These are phyloP conservation scores for Araneus ventricosus DNA, from an alignment of 1,140 invertebrate genomes.

Conservation along the genomic window DNA sequence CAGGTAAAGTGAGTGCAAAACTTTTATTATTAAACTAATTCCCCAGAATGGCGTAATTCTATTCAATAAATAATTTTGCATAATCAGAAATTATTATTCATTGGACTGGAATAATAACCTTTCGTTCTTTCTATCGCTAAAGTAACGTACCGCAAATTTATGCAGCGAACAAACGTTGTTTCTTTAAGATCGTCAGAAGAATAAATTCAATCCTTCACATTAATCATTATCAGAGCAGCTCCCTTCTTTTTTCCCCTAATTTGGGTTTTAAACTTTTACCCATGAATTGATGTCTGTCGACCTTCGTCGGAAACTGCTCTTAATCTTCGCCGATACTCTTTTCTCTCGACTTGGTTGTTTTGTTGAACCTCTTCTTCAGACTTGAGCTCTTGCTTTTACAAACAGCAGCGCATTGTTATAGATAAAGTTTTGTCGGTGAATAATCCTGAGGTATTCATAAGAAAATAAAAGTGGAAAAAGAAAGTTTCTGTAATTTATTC, in stretches of 20 bases:
- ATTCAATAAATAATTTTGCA: slow-evolving; percentile 53
- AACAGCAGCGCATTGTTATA: background rate
- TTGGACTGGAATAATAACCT: slow-evolving; percentile 49
- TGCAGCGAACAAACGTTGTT: slow-evolving; percentile 23
- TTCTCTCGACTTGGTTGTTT: background rate
- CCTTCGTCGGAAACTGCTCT: slow-evolving; percentile 8
- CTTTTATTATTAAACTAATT: slow-evolving; percentile 52
- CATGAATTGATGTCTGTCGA: slow-evolving; percentile 27
- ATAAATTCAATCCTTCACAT: slow-evolving; percentile 47
- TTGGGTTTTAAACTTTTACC: slow-evolving; percentile 57
- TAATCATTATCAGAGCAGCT: slow-evolving; percentile 46
- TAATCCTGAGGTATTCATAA: background rate
- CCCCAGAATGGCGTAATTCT: background rate
- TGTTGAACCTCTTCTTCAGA: slow-evolving; percentile 6
- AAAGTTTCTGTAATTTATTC: background rate
- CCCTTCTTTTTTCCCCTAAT: slow-evolving; percentile 6
- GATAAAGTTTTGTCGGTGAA: background rate
- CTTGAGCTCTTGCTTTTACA: background rate
- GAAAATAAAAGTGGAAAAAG: background rate
- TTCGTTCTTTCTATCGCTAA: background rate
- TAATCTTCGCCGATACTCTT: slow-evolving; percentile 38
- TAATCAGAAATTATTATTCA: slow-evolving; percentile 61
- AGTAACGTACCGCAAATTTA: slow-evolving; percentile 31
- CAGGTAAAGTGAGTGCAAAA: background rate
- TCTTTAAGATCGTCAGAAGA: slow-evolving; percentile 56